Conservation (phyloP, 2,113 vertebrate species). For the Pangasianodon gigas region DNA sequence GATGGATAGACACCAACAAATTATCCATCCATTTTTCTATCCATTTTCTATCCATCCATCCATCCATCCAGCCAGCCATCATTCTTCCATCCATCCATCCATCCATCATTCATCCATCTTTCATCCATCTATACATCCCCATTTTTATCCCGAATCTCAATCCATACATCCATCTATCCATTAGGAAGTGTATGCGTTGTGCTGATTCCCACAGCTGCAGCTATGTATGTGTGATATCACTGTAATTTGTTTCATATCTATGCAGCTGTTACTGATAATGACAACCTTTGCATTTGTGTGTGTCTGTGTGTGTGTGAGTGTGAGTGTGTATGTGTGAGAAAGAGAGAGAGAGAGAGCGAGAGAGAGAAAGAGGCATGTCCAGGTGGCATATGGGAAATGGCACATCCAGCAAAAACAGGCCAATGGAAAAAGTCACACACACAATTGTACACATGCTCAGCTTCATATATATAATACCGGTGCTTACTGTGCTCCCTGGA, state of each 20-base stretch:
- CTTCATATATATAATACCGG: neutral
- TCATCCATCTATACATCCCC: neutral
- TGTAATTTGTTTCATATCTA: neutral
- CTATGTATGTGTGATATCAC: neutral
- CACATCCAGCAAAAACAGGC: neutral
- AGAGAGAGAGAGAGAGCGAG: no score
- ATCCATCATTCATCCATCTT: neutral
- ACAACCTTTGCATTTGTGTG: neutral
- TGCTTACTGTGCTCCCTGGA: neutral
- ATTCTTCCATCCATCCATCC: neutral
- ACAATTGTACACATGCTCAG: neutral
- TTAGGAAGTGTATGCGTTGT: neutral
- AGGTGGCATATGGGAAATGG: neutral
- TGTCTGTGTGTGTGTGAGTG: neutral
- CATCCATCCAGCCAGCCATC: neutral
- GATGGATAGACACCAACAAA: neutral
- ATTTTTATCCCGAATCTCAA: neutral
- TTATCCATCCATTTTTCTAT: neutral
- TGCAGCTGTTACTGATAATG: constrained; percentile 17
- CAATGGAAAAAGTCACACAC: constrained; percentile 2
- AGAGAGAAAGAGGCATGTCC: neutral
- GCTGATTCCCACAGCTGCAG: neutral
- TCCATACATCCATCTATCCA: neutral
- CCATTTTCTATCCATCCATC: neutral
- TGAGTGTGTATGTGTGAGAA: neutral